These are phyloP conservation scores for Podiceps cristatus DNA, from an alignment of 2,113 vertebrate genomes.

Conservation along the genomic window DNA sequence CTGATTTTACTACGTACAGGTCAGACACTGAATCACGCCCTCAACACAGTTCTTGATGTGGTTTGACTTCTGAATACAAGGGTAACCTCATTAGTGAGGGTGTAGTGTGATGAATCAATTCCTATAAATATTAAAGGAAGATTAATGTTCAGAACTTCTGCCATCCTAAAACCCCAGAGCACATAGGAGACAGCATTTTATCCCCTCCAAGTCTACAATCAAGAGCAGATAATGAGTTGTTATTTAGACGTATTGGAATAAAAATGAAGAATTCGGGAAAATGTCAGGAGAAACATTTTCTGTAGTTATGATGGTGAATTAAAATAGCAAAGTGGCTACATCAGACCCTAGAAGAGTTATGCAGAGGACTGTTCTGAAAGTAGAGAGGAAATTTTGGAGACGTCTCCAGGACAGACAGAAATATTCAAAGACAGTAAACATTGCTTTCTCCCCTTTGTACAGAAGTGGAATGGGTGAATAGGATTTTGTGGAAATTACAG, in stretches of 20 bases:
- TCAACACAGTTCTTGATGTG: not conserved
- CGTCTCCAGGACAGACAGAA: not conserved
- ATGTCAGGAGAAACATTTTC: not conserved
- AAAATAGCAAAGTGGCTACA: not conserved
- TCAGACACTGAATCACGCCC: not conserved
- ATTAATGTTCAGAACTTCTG: not conserved
- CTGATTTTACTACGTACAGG: not conserved
- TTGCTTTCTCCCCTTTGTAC: not conserved
- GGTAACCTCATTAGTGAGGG: not conserved
- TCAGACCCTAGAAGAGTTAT: not conserved
- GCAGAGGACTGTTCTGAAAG: not conserved
- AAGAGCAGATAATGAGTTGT: not conserved
- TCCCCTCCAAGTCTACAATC: not conserved
- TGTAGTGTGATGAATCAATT: not conserved
- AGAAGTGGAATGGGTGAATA: not conserved
- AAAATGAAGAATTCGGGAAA: not conserved
- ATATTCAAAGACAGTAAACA: not conserved
- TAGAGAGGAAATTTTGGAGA: not conserved
- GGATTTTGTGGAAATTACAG: not conserved
- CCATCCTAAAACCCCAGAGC: not conserved
- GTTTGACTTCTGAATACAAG: not conserved
- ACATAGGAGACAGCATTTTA: not conserved
- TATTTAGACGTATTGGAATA: not conserved
- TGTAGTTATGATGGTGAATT: accelerated
- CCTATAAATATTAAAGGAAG: conserved; percentile 40